Conservation (phyloP, 2,797 vertebrate species). For the Coendou prehensilis region DNA sequence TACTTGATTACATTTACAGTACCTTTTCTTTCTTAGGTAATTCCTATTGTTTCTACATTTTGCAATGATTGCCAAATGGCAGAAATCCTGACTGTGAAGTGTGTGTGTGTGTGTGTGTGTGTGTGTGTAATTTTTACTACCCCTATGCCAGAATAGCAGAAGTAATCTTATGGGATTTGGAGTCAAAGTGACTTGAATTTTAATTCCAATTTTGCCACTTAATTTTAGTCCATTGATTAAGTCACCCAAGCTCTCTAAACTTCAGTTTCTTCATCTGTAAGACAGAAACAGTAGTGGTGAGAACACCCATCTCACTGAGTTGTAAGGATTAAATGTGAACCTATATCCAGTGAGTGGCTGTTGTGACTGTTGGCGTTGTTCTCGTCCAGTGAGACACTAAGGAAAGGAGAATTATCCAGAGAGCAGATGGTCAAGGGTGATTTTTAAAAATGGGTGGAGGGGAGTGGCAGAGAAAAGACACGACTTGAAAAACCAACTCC, state of each 20-base stretch:
- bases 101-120: neutral
- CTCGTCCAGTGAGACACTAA: neutral
- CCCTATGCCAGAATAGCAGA: neutral
- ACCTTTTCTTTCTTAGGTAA: slow-evolving; percentile 40
- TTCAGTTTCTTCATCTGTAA: slow-evolving; percentile 17
- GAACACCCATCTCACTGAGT: neutral
- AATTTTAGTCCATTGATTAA: neutral
- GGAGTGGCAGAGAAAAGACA: slow-evolving; percentile 19
- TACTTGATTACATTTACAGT: neutral
- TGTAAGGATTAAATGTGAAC: neutral
- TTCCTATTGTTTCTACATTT: slow-evolving; percentile 46
- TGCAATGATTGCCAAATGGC: slow-evolving; percentile 12
- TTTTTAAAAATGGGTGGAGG: neutral
- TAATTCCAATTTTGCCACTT: slow-evolving; percentile 28
- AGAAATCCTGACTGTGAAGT: slow-evolving; percentile 21
- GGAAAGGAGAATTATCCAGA: slow-evolving; percentile 18
- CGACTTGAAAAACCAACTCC: slow-evolving; percentile 4
- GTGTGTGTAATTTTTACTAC: neutral
- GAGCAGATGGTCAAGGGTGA: slow-evolving; percentile 8
- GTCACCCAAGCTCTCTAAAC: neutral
- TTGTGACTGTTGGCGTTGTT: neutral
- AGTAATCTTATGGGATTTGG: neutral
- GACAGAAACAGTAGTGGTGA: neutral
- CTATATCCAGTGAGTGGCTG: neutral
- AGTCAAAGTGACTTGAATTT: slow-evolving; percentile 21